Evolutionary conservation across 2,797 vertebrate genomes (phyloP).

Genomic region (Betta splendens): DNA sequence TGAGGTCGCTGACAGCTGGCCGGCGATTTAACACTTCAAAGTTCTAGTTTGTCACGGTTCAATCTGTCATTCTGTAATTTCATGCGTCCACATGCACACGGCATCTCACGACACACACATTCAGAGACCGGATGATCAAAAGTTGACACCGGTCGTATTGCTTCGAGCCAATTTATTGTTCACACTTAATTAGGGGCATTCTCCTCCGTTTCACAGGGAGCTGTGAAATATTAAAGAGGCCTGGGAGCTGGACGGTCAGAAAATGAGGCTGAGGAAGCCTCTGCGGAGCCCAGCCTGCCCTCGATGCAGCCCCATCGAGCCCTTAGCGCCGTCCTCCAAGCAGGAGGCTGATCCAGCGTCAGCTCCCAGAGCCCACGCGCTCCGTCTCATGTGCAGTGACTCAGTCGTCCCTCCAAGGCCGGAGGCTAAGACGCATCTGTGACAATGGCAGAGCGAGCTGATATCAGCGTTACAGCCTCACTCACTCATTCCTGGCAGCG

Average conservation of each 20-base stretch:
- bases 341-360: conserved; percentile 42
- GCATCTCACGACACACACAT: conserved; percentile 32
- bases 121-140: conserved; percentile 61
- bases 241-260: conserved; percentile 67
- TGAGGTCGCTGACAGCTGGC: conserved; percentile 45
- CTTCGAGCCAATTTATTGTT: conserved; percentile 72
- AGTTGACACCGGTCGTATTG: conserved; percentile 38
- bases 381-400: conserved; percentile 13
- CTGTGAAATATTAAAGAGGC: conserved; percentile 72
- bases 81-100: conserved; percentile 49
- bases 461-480: neutral
- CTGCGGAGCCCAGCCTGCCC: conserved; percentile 57
- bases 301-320: conserved; percentile 51
- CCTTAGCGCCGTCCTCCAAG: conserved; percentile 57
- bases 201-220: conserved; percentile 56
- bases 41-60: conserved; percentile 56
- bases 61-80: conserved; percentile 55
- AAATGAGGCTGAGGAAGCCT: conserved; percentile 67
- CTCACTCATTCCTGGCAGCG: neutral
- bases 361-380: conserved; percentile 11
- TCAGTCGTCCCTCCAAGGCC: conserved; percentile 13
- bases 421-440: conserved; percentile 15
- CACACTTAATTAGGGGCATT: conserved; percentile 70
- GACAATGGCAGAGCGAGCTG: neutral
- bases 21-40: conserved; percentile 67